Conservation (phyloP, 2,113 vertebrate genomes). For the Dipodomys stephensi region DNA sequence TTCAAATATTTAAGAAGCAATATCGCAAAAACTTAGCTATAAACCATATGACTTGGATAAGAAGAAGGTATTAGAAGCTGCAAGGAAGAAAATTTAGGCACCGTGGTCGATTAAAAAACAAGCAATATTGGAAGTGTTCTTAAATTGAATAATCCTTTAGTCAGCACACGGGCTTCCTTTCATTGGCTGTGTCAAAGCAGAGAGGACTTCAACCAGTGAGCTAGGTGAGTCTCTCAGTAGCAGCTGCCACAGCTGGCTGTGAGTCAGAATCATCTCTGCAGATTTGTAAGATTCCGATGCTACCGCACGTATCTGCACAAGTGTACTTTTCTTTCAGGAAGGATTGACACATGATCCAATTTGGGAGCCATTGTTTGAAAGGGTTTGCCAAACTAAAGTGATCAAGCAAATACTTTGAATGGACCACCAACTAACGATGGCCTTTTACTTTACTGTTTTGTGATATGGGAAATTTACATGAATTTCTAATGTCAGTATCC, state of each 20-base stretch:
- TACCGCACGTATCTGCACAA: neutral
- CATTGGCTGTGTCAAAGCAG: neutral
- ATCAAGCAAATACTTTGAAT: neutral
- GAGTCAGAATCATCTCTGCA: neutral
- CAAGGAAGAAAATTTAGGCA: neutral
- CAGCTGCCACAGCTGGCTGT: neutral
- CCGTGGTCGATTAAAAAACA: neutral
- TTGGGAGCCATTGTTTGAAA: neutral
- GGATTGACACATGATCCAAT: neutral
- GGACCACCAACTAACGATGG: neutral
- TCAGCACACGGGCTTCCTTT: neutral
- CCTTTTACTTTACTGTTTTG: slow-evolving; percentile 36
- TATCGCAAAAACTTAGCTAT: neutral
- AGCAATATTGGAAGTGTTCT: neutral
- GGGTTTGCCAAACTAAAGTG: neutral
- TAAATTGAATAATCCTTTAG: neutral
- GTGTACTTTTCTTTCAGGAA: neutral
- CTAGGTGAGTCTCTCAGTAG: neutral
- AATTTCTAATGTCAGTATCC: neutral
- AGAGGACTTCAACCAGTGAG: neutral
- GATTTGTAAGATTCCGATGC: neutral
- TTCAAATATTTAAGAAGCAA: neutral
- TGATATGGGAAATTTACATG: neutral
- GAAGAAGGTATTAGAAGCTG: neutral
- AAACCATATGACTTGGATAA: neutral